phyloP scores from a whole-genome alignment of 2,113 vertebrate species.

The Nerophis ophidion region DNA sequence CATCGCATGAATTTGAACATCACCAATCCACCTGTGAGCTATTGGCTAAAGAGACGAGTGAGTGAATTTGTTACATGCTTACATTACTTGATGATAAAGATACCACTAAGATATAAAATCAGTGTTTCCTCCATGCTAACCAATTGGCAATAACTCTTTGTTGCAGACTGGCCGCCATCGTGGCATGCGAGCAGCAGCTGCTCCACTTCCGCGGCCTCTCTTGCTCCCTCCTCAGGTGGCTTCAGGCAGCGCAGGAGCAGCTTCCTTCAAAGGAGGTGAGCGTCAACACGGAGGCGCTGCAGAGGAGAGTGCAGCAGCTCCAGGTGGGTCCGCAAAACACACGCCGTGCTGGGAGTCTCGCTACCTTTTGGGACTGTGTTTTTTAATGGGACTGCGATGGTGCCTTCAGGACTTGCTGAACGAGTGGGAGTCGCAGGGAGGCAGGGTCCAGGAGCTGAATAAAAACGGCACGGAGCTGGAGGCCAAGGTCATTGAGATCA shows the following conservation, averaged over 20 bases:
- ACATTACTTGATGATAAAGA: too few relatives aligned
- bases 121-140: background rate
- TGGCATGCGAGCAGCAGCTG: constrained; percentile 71
- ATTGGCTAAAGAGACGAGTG: too few relatives aligned
- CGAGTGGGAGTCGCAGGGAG: constrained; percentile 81
- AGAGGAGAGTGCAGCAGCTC: constrained; percentile 79
- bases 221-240: constrained; percentile 81
- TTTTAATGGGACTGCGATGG: background rate
- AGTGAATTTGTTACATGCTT: too few relatives aligned
- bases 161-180: constrained; percentile 59
- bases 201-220: constrained; percentile 68
- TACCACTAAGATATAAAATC: too few relatives aligned
- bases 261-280: constrained; percentile 76
- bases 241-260: constrained; percentile 81
- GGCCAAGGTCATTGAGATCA: constrained; percentile 85
- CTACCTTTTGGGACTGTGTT: background rate
- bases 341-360: background rate
- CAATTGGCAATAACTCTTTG: too few relatives aligned
- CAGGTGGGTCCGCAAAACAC: constrained; percentile 70
- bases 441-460: constrained; percentile 81
- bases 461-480: constrained; percentile 84
- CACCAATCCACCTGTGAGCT: too few relatives aligned
- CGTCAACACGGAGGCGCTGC: constrained; percentile 78
- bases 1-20: too few relatives aligned
- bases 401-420: constrained; percentile 75